Evolutionary conservation across 1,140 invertebrate species (phyloP).

Genomic region (Meloidogyne floridensis): DNA sequence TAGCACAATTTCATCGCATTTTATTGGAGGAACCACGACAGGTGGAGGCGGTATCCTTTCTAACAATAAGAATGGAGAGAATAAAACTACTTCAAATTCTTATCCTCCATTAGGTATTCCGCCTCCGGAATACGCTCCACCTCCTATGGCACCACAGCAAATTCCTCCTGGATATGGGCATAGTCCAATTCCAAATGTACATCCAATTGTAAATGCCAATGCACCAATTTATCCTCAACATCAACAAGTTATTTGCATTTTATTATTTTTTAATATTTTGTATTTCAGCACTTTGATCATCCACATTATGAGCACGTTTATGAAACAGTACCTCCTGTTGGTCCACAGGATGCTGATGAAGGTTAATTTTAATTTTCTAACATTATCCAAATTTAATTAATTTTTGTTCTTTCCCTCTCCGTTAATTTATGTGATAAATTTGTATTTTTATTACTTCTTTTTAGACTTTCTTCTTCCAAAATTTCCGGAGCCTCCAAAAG

Average conservation of each 20-base stretch:
- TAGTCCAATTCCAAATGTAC: not conserved
- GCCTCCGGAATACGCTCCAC: constrained; percentile 33
- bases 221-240: not conserved
- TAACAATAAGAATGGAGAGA: too few relatives aligned
- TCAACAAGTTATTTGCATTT: not conserved
- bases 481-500: constrained; percentile 58
- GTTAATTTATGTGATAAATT: not conserved
- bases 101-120: constrained; percentile 13
- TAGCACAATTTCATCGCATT: not conserved
- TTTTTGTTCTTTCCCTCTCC: not conserved
- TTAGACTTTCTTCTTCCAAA: constrained; percentile 49
- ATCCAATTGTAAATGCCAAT: constrained; percentile 11
- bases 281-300: too few relatives aligned
- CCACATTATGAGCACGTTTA: constrained; percentile 49
- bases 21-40: not conserved
- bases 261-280: not conserved
- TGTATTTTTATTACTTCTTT: constrained; percentile 27
- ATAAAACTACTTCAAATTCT: not conserved
- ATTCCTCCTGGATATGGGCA: constrained; percentile 29
- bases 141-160: constrained; percentile 12
- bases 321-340: constrained; percentile 36
- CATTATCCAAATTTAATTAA: constrained; percentile 16
- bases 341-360: constrained; percentile 30
- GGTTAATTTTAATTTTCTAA: constrained; percentile 26
- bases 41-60: not conserved